Conservation (phyloP, 2,888 invertebrate genomes). For the Zootermopsis nevadensis region DNA sequence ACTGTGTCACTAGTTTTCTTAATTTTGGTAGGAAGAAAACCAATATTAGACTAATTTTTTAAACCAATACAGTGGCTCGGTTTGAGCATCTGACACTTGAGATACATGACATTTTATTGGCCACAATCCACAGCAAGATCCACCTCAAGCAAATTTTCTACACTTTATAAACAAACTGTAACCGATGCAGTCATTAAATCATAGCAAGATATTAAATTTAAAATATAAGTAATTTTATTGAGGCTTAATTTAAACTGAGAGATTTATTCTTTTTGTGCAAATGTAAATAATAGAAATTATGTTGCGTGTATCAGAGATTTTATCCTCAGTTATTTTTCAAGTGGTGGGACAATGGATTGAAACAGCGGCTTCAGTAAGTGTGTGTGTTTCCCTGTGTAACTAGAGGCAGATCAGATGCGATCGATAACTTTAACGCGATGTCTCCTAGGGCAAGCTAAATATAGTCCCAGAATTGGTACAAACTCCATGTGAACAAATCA, state of each 20-base stretch:
- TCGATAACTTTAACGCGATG: neutral
- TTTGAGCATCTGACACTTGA: neutral
- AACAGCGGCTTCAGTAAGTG: neutral
- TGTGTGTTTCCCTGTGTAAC: neutral
- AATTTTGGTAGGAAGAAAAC: too few relatives aligned
- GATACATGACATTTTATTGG: neutral
- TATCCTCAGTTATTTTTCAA: too few relatives aligned
- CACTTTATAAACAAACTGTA: too few relatives aligned
- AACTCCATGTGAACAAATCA: neutral
- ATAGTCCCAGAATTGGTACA: conserved; percentile 3
- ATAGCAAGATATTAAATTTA: too few relatives aligned
- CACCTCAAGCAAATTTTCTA: neutral
- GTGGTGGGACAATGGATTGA: neutral
- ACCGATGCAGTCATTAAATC: too few relatives aligned
- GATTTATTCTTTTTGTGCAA: too few relatives aligned
- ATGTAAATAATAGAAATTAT: too few relatives aligned
- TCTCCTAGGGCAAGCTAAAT: neutral
- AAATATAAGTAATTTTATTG: too few relatives aligned
- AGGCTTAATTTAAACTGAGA: too few relatives aligned
- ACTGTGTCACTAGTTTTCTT: too few relatives aligned
- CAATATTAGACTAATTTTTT: too few relatives aligned
- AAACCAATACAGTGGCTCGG: neutral
- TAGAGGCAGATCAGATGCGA: neutral
- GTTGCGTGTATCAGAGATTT: too few relatives aligned
- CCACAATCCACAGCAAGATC: neutral